A percentile compares a stretch with the other conserved stretches of the same genome.
Conservation (phyloP, 2,113 vertebrate species). For the Mastomys natalensis region DNA sequence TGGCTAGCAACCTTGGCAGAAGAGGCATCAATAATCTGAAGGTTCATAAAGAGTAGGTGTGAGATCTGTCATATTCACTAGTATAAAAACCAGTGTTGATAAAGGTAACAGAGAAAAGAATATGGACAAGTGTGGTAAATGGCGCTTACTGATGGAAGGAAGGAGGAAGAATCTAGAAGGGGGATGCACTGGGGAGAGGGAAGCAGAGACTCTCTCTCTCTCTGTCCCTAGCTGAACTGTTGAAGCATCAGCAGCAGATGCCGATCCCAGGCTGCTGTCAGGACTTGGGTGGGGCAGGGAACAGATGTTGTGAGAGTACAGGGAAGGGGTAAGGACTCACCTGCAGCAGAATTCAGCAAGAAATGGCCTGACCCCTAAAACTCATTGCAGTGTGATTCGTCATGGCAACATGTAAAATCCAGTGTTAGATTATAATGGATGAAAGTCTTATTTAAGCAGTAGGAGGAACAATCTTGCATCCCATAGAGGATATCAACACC, state of each 20-base stretch:
- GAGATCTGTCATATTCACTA: not conserved
- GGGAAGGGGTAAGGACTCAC: not conserved
- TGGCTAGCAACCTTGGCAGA: not conserved
- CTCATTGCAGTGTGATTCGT: not conserved
- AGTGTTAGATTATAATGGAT: not conserved
- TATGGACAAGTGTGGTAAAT: not conserved
- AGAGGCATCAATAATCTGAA: not conserved
- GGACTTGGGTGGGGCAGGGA: not conserved
- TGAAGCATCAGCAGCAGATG: not conserved
- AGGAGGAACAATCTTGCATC: not conserved
- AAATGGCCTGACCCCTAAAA: not conserved
- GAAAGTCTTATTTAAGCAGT: not conserved
- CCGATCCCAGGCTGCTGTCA: no score
- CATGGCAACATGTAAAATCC: not conserved
- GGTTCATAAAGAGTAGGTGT: not conserved
- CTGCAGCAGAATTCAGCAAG: not conserved
- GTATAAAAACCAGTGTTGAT: not conserved
- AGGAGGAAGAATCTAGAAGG: not conserved
- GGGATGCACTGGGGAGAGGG: not conserved
- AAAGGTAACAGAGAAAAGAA: not conserved
- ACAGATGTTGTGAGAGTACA: not conserved
- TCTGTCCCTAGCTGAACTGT: not conserved
- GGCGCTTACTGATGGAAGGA: not conserved
- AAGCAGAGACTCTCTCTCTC: not conserved
- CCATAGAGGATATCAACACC: not conserved